Conservation (phyloP, 1,140 invertebrate species). For the Halesus radiatus region DNA sequence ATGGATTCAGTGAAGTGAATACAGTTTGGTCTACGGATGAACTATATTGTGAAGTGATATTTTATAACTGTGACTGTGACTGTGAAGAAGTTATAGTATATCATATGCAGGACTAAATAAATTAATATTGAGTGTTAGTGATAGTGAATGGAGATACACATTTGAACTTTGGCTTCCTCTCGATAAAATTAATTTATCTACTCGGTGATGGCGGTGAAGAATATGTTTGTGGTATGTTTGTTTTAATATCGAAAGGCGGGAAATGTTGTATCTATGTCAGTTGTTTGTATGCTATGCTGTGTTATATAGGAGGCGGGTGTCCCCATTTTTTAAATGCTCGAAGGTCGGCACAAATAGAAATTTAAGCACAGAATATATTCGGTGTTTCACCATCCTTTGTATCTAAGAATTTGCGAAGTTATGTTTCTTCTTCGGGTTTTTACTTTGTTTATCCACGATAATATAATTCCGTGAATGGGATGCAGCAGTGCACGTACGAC, state of each 20-base stretch:
- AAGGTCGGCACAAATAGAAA: neutral
- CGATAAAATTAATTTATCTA: neutral
- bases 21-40: neutral
- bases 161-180: neutral
- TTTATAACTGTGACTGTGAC: neutral
- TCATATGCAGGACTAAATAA: neutral
- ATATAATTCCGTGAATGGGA: no score
- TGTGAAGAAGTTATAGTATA: neutral
- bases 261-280: neutral
- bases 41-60: neutral
- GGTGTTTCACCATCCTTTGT: neutral
- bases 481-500: no score
- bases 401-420: neutral
- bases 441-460: no score
- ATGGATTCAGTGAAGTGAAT: neutral
- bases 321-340: slow-evolving; percentile 15
- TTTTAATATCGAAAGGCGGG: slow-evolving; percentile 3
- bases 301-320: neutral
- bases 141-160: neutral
- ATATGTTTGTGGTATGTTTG: slow-evolving; percentile 26
- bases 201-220: slow-evolving; percentile 17
- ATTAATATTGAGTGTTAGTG: neutral
- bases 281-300: neutral
- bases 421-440: no score
- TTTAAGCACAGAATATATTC: neutral